These are phyloP conservation scores for Semicossyphus pulcher DNA, from an alignment of 2,113 vertebrate species.

Conservation along the genomic window DNA sequence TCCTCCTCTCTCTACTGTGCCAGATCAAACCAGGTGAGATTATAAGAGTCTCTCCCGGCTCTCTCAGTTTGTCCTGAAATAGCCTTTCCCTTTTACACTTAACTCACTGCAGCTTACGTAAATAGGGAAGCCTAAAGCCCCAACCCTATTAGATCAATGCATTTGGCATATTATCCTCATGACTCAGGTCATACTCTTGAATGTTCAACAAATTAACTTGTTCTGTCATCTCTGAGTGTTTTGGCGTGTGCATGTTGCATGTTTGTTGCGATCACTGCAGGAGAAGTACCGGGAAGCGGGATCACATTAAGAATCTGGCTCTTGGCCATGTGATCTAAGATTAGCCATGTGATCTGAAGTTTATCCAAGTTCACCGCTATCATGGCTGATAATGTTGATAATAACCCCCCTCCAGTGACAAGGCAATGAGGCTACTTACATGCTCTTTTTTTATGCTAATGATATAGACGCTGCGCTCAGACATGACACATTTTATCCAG, in stretches of 20 bases:
- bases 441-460: not conserved
- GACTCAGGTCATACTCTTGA: slow-evolving; percentile 17
- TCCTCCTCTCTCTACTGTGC: not conserved
- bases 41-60: slow-evolving; percentile 13
- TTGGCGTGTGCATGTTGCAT: not conserved
- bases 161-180: slow-evolving; percentile 11
- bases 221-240: slow-evolving; percentile 10
- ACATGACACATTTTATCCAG: slow-evolving; percentile 42
- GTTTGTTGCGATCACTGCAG: slow-evolving; percentile 6
- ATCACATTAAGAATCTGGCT: slow-evolving; percentile 22
- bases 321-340: slow-evolving; percentile 19
- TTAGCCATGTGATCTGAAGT: slow-evolving; percentile 17
- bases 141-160: slow-evolving; percentile 37
- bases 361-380: slow-evolving; percentile 8
- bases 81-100: slow-evolving; percentile 31
- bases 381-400: slow-evolving; percentile 12
- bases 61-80: slow-evolving; percentile 36
- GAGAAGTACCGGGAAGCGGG: not conserved
- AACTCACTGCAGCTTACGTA: slow-evolving; percentile 35
- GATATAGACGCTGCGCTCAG: slow-evolving; percentile 20
- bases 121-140: slow-evolving; percentile 6
- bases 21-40: slow-evolving; percentile 7
- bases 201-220: not conserved
- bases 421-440: not conserved
- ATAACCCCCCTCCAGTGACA: not conserved